Percentiles rank a stretch among this genome's conserved stretches.
These are phyloP conservation scores for Linurgus olivaceus DNA, from an alignment of 2,797 vertebrate species.

Conservation along the genomic window DNA sequence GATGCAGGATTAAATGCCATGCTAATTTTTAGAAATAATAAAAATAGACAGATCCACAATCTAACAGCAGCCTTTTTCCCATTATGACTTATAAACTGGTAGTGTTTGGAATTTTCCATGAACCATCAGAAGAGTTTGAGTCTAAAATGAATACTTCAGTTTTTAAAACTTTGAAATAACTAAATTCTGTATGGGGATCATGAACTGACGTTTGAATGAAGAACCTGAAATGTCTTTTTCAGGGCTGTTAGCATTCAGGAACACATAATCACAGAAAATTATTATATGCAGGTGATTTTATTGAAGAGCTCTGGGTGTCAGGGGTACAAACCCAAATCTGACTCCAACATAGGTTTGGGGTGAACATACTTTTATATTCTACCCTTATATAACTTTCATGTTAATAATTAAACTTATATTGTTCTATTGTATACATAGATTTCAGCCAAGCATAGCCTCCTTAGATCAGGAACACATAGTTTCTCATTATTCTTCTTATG, in stretches of 20 bases:
- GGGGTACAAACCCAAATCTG: no score
- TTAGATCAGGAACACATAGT: no score
- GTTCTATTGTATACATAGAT: no score
- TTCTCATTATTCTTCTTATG: no score
- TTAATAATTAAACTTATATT: no score
- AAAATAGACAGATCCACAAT: neutral
- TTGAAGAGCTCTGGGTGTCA: no score
- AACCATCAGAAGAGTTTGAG: neutral
- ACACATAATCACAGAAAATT: no score
- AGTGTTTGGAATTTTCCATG: neutral
- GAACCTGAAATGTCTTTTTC: neutral
- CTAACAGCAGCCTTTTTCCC: neutral
- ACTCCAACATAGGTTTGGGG: no score
- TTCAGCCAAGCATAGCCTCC: no score
- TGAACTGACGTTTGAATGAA: neutral
- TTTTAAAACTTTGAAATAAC: neutral
- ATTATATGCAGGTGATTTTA: no score
- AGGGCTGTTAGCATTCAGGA: neutral
- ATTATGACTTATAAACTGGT: neutral
- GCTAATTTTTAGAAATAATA: neutral
- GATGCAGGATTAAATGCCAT: neutral
- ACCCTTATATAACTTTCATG: no score
- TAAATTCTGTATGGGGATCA: neutral
- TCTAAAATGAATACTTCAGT: neutral
- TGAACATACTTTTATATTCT: no score